Percentiles rank a stretch among this genome's conserved stretches.
phyloP scores from a whole-genome alignment of 2,888 invertebrate species.

The Colletes collaris region DNA sequence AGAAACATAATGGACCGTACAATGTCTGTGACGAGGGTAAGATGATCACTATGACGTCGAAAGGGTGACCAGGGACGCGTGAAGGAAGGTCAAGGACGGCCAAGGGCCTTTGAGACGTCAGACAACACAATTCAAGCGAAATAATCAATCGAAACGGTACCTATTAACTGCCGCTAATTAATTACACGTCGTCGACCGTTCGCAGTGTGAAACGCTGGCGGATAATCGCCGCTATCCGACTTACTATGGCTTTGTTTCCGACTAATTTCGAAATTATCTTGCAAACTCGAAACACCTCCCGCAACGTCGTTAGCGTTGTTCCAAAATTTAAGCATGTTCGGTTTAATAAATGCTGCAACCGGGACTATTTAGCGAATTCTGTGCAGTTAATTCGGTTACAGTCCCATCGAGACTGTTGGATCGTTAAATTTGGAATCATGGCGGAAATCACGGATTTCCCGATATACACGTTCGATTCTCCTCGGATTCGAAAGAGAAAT shows the following conservation, averaged over 20 bases:
- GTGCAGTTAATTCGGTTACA: too few relatives aligned
- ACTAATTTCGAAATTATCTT: too few relatives aligned
- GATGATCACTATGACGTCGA: constrained; percentile 25
- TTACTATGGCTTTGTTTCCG: too few relatives aligned
- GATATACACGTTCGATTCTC: not conserved
- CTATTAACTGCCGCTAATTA: constrained; percentile 20
- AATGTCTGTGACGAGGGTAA: constrained; percentile 31
- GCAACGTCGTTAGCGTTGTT: too few relatives aligned
- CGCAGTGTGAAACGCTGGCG: too few relatives aligned
- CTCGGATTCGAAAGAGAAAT: not conserved
- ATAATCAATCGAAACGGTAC: constrained; percentile 27
- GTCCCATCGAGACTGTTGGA: too few relatives aligned
- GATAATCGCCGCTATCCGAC: too few relatives aligned
- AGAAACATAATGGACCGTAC: constrained; percentile 33
- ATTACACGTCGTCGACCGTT: not conserved
- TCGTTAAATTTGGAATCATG: too few relatives aligned
- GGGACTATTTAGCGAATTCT: too few relatives aligned
- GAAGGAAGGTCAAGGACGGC: constrained; percentile 50
- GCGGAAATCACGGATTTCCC: not conserved
- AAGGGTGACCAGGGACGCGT: constrained; percentile 39
- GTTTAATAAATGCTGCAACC: too few relatives aligned
- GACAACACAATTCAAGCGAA: constrained; percentile 11
- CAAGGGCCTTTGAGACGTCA: constrained; percentile 35
- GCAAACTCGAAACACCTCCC: too few relatives aligned
- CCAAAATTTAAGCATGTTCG: too few relatives aligned